Evolutionary conservation across 2,797 vertebrate species (phyloP).

Genomic region (Anabacerthia variegaticeps): DNA sequence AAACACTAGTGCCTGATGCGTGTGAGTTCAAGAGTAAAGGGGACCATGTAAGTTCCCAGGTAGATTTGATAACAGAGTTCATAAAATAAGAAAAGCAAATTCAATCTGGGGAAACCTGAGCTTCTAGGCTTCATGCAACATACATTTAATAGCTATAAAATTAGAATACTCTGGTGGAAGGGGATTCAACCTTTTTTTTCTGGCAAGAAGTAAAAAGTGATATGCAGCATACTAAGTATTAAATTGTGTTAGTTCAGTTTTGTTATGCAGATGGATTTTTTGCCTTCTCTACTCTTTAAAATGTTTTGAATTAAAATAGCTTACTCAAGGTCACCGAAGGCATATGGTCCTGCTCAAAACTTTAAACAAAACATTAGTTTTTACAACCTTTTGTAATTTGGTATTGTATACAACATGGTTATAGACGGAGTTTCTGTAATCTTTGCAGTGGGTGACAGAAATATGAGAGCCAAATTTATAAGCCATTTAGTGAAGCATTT

Average conservation of each 20-base stretch:
- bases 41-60: background rate
- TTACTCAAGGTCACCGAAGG: slow-evolving; percentile 83
- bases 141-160: slow-evolving; percentile 32
- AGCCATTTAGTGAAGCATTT: slow-evolving; percentile 86
- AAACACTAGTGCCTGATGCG: background rate
- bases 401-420: slow-evolving; percentile 84
- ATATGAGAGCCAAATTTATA: slow-evolving; percentile 86
- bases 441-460: slow-evolving; percentile 86
- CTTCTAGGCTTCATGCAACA: background rate
- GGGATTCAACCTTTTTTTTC: slow-evolving; percentile 1
- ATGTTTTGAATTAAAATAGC: slow-evolving; percentile 87
- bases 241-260: slow-evolving; percentile 54
- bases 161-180: background rate
- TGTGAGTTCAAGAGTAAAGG: background rate
- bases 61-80: slow-evolving; percentile 36
- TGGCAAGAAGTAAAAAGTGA: slow-evolving; percentile 7
- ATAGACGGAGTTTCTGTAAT: slow-evolving; percentile 81
- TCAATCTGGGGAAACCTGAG: slow-evolving; percentile 44
- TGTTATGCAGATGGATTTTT: slow-evolving; percentile 73
- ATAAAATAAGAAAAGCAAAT: slow-evolving; percentile 56
- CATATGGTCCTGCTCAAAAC: slow-evolving; percentile 85
- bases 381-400: slow-evolving; percentile 87
- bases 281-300: slow-evolving; percentile 67
- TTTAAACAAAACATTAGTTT: slow-evolving; percentile 87
- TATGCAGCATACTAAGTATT: background rate